Evolutionary conservation across 2,113 vertebrate genomes (phyloP), one percentile per base, ranked within the genome.

Genomic region (Hippocampus abdominalis): DNA sequence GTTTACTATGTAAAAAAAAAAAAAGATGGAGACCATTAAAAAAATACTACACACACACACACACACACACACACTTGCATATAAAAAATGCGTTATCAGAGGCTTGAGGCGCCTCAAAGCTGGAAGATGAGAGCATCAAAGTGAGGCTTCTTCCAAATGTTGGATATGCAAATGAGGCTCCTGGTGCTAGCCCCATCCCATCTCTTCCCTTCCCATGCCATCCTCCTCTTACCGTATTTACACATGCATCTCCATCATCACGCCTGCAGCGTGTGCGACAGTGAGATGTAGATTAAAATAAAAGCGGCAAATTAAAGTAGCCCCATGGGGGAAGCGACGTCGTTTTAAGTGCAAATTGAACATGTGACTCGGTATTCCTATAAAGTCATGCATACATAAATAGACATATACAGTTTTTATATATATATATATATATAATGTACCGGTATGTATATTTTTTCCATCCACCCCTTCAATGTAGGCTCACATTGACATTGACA

Each of bases 241-340:
- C 63, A 64, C 63, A 25, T 46, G 13, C 63, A 64, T 40, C 40
- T 27, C 40, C 63, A 27, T 64, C 40, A 44, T 44, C 40, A 59
- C 15, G 63, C 63, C 40, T 23, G 39, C 40, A 64, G 62, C 29
- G 21, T 23, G 62, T 2, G 62, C n/a, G 61, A 11, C 36, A 8
- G 40, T 8, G 40, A 25, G n/a, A 23, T 44, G 23, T 27, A 16
- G n/a, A 46, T 64, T 46, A 27, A 64, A 64, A 64, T 46, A 64
- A 64, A 46, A 64, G 39, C n/a, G 46, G 44, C 62, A 64, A 64
- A 64, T 64, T 25, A 64, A 64, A 46, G n/a, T 6, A 64, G 62
- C 40, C 62, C 13, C 2, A 8, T 2, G 62, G 40, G 62, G 29
- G 13, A 59, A 32, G 56, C 8, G 27, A 59, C 5, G 15, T 2